phyloP scores from a whole-genome alignment of 1,140 invertebrate species.

The Diuraphis noxia region DNA sequence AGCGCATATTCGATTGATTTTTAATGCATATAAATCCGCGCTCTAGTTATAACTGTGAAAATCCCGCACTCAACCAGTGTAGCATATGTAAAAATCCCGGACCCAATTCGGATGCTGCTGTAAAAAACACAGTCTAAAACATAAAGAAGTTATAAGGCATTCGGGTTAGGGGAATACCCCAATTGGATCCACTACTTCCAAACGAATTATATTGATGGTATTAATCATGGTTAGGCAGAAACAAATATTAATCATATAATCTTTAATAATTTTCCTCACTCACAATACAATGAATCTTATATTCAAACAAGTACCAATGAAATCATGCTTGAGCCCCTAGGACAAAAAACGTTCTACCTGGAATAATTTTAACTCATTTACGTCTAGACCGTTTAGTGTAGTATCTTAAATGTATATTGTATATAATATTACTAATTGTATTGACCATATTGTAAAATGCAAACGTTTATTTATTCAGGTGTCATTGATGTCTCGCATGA shows the following conservation, averaged over 20 bases:
- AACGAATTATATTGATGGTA: neutral
- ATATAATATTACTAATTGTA: neutral
- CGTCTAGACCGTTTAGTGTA: neutral
- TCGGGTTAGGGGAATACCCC: too few species aligned
- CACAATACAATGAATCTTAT: neutral
- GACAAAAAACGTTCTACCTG: too few species aligned
- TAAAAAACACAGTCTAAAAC: too few species aligned
- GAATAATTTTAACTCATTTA: neutral
- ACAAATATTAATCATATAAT: neutral
- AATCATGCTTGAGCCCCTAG: neutral
- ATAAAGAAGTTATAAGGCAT: too few species aligned
- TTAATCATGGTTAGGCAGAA: neutral
- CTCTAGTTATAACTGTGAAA: too few species aligned
- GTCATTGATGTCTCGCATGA: constrained; percentile 81
- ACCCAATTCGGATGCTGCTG: too few species aligned
- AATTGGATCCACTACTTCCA: too few species aligned
- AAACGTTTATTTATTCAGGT: constrained; percentile 65
- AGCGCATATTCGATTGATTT: too few species aligned
- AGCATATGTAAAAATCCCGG: too few species aligned
- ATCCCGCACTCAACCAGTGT: too few species aligned
- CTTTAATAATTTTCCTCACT: neutral
- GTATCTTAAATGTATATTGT: neutral
- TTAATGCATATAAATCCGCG: too few species aligned
- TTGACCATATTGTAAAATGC: neutral
- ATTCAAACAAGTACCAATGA: neutral